Evolutionary conservation across 2,797 vertebrate species (phyloP).

Genomic region (Pseudochaenichthys georgianus): DNA sequence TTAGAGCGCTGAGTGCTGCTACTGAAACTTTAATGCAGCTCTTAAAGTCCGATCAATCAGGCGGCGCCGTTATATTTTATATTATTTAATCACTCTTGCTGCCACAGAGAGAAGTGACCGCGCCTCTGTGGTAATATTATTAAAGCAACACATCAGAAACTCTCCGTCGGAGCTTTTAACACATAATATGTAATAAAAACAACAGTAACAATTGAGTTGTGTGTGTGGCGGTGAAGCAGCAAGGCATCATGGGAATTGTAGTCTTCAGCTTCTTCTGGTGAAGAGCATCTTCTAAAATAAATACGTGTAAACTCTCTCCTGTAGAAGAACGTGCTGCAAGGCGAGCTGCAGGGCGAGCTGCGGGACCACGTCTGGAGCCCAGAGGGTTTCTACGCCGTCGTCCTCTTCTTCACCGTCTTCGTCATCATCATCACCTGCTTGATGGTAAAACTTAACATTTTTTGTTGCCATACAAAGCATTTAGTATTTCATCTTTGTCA

Average conservation of each 20-base stretch:
- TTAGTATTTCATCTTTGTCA: no score
- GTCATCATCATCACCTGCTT: constrained; percentile 91
- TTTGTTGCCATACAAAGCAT: no score
- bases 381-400: constrained; percentile 89
- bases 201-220: no score
- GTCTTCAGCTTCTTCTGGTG: no score
- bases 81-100: constrained; percentile 27
- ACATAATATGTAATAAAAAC: background rate
- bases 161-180: background rate
- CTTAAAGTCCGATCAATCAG: constrained; percentile 60
- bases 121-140: constrained; percentile 15
- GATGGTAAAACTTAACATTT: constrained; percentile 83
- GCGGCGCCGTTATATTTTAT: constrained; percentile 20
- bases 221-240: no score
- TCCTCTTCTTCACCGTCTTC: constrained; percentile 93
- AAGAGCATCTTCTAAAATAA: no score
- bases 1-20: constrained; percentile 49
- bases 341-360: constrained; percentile 90
- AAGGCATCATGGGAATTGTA: no score
- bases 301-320: background rate
- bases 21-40: constrained; percentile 54
- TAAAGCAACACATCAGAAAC: constrained; percentile 11
- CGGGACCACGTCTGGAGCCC: constrained; percentile 90
- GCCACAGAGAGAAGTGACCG: constrained; percentile 6
- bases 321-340: constrained; percentile 93